Percentiles rank a stretch among this genome's conserved stretches.
Conservation (phyloP, 2,113 vertebrate species). For the Lamprologus sp. region DNA sequence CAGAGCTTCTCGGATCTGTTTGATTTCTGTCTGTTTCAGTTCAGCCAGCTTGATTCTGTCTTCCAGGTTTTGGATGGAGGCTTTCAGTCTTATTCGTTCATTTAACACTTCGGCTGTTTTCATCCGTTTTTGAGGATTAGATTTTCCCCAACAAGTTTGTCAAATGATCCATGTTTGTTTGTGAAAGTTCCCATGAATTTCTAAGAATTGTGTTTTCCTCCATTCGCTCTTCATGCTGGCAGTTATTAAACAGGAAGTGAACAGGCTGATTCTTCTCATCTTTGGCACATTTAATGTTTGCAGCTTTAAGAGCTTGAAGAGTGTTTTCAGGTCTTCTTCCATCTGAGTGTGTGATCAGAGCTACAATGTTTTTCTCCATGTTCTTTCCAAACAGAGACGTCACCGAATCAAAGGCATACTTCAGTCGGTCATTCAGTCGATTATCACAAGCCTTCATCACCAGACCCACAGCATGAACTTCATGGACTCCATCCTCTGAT, state of each 20-base stretch:
- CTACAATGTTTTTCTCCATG: accelerated
- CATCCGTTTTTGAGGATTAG: accelerated
- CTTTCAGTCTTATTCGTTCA: accelerated
- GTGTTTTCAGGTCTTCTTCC: accelerated
- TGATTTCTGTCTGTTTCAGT: accelerated
- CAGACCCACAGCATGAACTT: accelerated
- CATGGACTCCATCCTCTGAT: accelerated
- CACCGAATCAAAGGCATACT: accelerated
- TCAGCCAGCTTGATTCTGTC: background rate
- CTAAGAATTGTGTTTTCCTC: accelerated
- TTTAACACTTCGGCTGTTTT: background rate
- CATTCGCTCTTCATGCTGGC: accelerated
- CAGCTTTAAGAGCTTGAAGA: accelerated
- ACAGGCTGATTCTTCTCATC: accelerated
- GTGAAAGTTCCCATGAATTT: background rate
- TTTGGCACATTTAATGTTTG: background rate
- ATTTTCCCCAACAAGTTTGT: background rate
- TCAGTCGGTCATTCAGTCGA: accelerated
- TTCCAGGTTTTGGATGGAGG: background rate
- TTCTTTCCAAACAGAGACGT: background rate
- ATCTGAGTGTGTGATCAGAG: background rate
- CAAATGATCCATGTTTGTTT: background rate
- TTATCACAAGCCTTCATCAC: accelerated
- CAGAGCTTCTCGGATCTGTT: accelerated
- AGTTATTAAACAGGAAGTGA: accelerated